Evolutionary conservation across 1,140 invertebrate species (phyloP), one percentile per base, ranked within the genome.

Genomic region (Cydia strobilella): DNA sequence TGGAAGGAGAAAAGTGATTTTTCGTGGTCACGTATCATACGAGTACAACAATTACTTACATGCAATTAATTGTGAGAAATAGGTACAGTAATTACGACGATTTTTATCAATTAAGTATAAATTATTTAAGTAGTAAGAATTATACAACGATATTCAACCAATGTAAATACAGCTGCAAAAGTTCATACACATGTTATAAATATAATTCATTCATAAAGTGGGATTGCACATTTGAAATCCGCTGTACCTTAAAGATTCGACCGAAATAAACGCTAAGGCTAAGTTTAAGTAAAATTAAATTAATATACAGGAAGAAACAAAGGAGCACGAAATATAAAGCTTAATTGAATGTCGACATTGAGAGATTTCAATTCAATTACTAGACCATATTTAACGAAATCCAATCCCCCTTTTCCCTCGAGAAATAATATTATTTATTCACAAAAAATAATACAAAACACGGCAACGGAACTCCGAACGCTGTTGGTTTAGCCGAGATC

Each of bases 351-450:
- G 86, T 86, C 89, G 91, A 92, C 91, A 92, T 93, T 92, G 90
- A 93, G 86, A 93, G 91, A 92, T 93, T 93, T 93, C 91, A 93
- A 93, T 93, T 93, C 91, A 93, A 93, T 93, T 93, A 93, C 89
- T 91, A 93, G 92, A 91, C 87, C 91, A 93, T 91, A 91, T 93
- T 93, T 92, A 93, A 91, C 91, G 91, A 93, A 93, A 93, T 91
- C 89, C 90, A 92, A 93, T 93, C 91, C 88, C 54, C 89, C 89
- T 89, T 89, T 89, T 91, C 85, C 90, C 86, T 87, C 79, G 86
- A 85, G 85, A 84, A 92, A 93, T 91, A 93, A 92, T 93, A 92
- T 93, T 91, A 91, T 92, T 93, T 91, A 91, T 93, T 92, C 88
- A 88, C 85, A 91, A 89, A 91, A 92, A 92, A 92, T 88, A 92